Evolutionary conservation across 2,113 vertebrate species (phyloP).

Genomic region (Leptodactylus fuscus): DNA sequence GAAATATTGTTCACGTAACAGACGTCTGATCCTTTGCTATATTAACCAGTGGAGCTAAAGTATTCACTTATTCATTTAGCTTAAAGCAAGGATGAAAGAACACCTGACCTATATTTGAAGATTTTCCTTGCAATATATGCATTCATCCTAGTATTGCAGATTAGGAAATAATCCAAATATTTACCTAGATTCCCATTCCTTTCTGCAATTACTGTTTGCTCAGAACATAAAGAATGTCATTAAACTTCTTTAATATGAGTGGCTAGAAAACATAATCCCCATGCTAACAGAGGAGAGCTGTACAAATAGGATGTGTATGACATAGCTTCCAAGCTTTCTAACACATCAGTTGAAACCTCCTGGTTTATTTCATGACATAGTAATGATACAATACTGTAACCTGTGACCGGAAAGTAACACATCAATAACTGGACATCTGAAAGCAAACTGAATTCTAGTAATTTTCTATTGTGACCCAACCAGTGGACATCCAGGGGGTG

Average conservation of each 20-base stretch:
- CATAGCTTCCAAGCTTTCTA: neutral
- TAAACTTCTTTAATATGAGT: conserved; percentile 5
- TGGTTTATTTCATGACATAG: neutral
- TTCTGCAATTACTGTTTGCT: conserved; percentile 9
- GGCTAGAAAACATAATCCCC: neutral
- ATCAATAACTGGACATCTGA: too few relatives aligned
- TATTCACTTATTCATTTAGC: neutral
- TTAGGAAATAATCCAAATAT: conserved; percentile 45
- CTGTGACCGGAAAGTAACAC: neutral
- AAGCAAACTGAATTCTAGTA: too few relatives aligned
- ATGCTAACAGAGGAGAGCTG: neutral
- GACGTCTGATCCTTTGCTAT: neutral
- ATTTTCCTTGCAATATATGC: conserved; percentile 12
- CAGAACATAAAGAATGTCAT: conserved; percentile 27
- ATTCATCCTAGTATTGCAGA: conserved; percentile 23
- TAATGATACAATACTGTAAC: neutral
- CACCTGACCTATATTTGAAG: conserved; percentile 22
- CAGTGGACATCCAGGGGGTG: too few relatives aligned
- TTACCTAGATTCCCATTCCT: conserved; percentile 3
- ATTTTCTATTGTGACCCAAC: too few relatives aligned
- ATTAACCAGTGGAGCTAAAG: neutral
- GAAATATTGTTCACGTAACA: neutral
- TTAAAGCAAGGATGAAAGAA: neutral
- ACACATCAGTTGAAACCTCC: neutral
- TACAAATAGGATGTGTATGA: neutral